These are phyloP conservation scores for Phrynocephalus vlangalii DNA, from an alignment of 2,797 vertebrate species.

Conservation along the genomic window DNA sequence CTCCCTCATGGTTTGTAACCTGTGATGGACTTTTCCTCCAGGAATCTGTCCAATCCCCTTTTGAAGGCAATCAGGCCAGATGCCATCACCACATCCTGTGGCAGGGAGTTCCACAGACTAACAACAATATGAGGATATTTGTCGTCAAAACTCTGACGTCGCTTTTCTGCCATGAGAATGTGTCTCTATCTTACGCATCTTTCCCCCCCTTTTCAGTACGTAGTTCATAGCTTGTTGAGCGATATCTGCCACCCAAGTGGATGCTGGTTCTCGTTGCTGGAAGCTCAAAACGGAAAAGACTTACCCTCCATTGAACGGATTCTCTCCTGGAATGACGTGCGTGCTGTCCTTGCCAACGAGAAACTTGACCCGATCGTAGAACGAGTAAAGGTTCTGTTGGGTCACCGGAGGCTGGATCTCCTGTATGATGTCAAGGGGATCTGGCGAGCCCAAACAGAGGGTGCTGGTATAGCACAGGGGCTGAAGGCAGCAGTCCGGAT, in stretches of 20 bases:
- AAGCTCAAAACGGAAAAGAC: constrained; percentile 57
- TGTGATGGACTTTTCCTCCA: too few species aligned
- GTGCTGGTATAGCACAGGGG: constrained; percentile 88
- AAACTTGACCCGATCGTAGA: constrained; percentile 94
- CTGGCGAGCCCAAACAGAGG: constrained; percentile 93
- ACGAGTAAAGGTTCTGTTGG: constrained; percentile 90
- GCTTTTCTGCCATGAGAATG: not conserved
- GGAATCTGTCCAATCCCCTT: too few species aligned
- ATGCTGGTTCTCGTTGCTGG: not conserved
- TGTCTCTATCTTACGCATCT: not conserved
- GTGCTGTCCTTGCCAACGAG: constrained; percentile 95
- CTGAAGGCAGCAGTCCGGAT: constrained; percentile 98
- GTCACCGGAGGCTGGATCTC: constrained; percentile 87
- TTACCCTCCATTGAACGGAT: constrained; percentile 95
- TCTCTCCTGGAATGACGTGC: constrained; percentile 89
- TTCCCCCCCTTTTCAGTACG: not conserved
- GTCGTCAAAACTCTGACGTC: not conserved
- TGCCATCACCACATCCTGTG: too few species aligned
- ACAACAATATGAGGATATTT: not conserved
- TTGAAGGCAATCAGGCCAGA: too few species aligned
- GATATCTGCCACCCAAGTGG: fast-evolving
- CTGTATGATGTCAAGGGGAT: constrained; percentile 97
- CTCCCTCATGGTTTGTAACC: too few species aligned
- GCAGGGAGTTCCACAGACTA: too few species aligned
- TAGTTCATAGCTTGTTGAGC: not conserved